Evolutionary conservation across 2,888 invertebrate species (phyloP).

Genomic region (Archips xylosteana): DNA sequence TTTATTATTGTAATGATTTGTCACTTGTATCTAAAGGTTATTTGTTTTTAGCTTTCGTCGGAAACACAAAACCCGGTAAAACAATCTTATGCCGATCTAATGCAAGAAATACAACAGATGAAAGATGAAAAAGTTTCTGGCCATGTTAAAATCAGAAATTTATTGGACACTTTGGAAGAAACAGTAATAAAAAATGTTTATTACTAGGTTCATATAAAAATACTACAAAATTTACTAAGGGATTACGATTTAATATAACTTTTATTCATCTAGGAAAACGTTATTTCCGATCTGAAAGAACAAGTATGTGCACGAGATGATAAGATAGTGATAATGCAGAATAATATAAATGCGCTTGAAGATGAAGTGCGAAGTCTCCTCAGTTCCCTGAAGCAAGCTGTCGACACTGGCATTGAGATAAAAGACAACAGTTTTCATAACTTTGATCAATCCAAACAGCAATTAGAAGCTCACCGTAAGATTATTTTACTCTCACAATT

Average conservation of each 20-base stretch:
- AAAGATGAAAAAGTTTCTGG: slow-evolving; percentile 64
- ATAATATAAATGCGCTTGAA: slow-evolving; percentile 72
- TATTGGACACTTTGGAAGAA: slow-evolving; percentile 67
- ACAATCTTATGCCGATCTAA: slow-evolving; percentile 53
- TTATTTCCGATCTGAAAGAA: slow-evolving; percentile 62
- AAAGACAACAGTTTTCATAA: slow-evolving; percentile 60
- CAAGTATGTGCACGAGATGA: slow-evolving; percentile 64
- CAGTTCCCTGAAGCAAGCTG: slow-evolving; percentile 56
- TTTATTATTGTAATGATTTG: not conserved
- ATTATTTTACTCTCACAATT: slow-evolving; percentile 16
- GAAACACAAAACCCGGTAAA: slow-evolving; percentile 46
- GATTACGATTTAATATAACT: not conserved
- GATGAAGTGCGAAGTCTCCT: slow-evolving; percentile 71
- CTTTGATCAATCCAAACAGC: slow-evolving; percentile 63
- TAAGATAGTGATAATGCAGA: slow-evolving; percentile 71
- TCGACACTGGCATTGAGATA: slow-evolving; percentile 68
- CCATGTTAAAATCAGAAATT: slow-evolving; percentile 62
- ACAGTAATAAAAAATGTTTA: slow-evolving; percentile 55
- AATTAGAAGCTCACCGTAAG: slow-evolving; percentile 77
- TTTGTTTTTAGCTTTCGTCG: slow-evolving; percentile 29
- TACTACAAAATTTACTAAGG: not conserved
- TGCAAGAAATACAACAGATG: slow-evolving; percentile 65
- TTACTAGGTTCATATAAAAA: not conserved
- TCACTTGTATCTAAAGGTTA: not conserved
- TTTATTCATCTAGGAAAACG: slow-evolving; percentile 61